phyloP scores from a whole-genome alignment of 2,797 vertebrate species.

The Parauchenoglanis punctatus region DNA sequence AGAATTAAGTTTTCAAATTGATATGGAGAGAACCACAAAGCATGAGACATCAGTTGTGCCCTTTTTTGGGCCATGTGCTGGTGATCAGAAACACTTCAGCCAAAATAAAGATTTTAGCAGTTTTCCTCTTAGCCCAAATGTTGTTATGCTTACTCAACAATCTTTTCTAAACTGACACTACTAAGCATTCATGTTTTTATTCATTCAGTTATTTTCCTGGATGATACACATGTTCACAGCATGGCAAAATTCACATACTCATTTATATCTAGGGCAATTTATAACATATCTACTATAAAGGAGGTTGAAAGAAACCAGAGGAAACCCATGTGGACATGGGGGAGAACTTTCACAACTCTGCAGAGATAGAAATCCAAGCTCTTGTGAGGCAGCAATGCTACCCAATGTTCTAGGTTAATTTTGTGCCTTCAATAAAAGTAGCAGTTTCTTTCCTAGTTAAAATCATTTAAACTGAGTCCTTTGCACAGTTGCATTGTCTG shows the following conservation, averaged over 20 bases:
- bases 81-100: background rate
- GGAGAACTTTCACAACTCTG: background rate
- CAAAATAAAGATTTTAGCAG: background rate
- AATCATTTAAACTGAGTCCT: background rate
- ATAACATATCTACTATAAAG: background rate
- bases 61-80: background rate
- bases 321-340: background rate
- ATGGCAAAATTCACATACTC: background rate
- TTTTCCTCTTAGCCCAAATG: background rate
- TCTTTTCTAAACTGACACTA: background rate
- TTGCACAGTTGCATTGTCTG: background rate
- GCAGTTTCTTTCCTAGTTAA: background rate
- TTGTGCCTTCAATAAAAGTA: background rate
- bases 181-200: background rate
- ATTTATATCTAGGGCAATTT: background rate
- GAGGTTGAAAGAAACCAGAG: background rate
- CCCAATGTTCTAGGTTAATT: background rate
- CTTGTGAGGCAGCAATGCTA: background rate
- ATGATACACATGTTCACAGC: background rate
- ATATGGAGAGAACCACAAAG: constrained; percentile 11
- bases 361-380: background rate
- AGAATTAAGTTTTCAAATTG: constrained; percentile 61
- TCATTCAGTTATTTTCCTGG: background rate
- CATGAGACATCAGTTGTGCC: constrained; percentile 18
- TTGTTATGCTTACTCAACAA: background rate